Evolutionary conservation across 1,140 invertebrate genomes (phyloP).

Genomic region (Polyergus mexicanus): DNA sequence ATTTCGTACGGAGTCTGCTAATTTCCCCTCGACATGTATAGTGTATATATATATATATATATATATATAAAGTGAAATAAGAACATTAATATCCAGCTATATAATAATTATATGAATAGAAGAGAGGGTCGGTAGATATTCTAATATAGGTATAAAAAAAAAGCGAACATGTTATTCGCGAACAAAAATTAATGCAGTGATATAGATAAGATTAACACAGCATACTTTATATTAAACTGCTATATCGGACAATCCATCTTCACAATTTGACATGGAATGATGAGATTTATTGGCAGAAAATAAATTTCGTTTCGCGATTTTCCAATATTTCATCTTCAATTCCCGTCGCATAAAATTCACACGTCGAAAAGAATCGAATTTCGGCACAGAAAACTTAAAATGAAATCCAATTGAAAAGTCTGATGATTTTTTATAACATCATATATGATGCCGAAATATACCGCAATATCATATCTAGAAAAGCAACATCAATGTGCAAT

Average conservation of each 20-base stretch:
- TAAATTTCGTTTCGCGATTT: slow-evolving; percentile 57
- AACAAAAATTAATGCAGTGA: slow-evolving; percentile 20
- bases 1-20: slow-evolving; percentile 33
- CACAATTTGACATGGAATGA: slow-evolving; percentile 53
- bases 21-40: slow-evolving; percentile 42
- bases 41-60: neutral
- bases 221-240: slow-evolving; percentile 18
- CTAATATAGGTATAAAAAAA: slow-evolving; percentile 1
- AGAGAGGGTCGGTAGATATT: neutral
- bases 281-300: slow-evolving; percentile 57
- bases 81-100: slow-evolving; percentile 30
- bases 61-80: neutral
- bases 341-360: slow-evolving; percentile 34
- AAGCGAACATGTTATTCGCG: neutral
- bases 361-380: slow-evolving; percentile 49
- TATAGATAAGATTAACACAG: slow-evolving; percentile 34
- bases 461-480: neutral
- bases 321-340: slow-evolving; percentile 61
- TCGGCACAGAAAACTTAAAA: slow-evolving; percentile 36
- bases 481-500: neutral
- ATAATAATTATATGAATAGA: slow-evolving; percentile 4
- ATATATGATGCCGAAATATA: neutral
- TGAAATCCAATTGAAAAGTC: slow-evolving; percentile 42
- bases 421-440: slow-evolving; percentile 29
- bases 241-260: slow-evolving; percentile 55